phyloP scores from a whole-genome alignment of 2,113 vertebrate species.

The Rhabdornis inornatus region DNA sequence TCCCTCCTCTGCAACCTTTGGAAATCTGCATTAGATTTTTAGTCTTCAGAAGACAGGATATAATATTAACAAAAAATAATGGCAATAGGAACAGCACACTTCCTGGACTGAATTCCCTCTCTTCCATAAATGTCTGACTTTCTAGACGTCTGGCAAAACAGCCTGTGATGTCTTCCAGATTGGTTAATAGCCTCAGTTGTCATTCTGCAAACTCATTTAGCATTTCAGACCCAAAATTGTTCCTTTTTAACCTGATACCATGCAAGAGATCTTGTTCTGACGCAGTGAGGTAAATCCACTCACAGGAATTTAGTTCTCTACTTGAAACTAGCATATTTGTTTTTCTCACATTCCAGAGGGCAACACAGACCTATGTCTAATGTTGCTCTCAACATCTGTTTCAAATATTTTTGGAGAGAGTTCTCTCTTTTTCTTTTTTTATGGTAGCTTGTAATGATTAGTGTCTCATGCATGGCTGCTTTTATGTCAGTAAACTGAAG shows the following conservation, averaged over 20 bases:
- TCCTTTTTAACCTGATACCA: not conserved
- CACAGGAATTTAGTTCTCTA: not conserved
- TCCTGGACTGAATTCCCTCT: not conserved
- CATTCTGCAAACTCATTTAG: not conserved
- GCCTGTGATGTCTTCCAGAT: not conserved
- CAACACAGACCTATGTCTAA: not conserved
- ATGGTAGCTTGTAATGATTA: not conserved
- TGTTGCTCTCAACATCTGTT: not conserved
- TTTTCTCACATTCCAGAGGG: not conserved
- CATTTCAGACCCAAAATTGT: not conserved
- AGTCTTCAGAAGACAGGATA: not conserved
- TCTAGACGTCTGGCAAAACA: not conserved
- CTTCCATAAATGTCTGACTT: not conserved
- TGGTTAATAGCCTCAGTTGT: not conserved
- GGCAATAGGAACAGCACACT: not conserved
- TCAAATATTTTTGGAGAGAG: not conserved
- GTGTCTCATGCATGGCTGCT: not conserved
- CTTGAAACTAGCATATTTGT: not conserved
- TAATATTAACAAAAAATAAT: not conserved
- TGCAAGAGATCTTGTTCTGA: not conserved
- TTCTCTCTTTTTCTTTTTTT: conserved; percentile 28
- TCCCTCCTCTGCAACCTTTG: not conserved
- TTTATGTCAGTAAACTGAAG: not conserved
- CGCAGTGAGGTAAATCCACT: not conserved
- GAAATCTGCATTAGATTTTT: not conserved